Conservation (phyloP, 2,797 vertebrate genomes). For the Varecia variegata region DNA sequence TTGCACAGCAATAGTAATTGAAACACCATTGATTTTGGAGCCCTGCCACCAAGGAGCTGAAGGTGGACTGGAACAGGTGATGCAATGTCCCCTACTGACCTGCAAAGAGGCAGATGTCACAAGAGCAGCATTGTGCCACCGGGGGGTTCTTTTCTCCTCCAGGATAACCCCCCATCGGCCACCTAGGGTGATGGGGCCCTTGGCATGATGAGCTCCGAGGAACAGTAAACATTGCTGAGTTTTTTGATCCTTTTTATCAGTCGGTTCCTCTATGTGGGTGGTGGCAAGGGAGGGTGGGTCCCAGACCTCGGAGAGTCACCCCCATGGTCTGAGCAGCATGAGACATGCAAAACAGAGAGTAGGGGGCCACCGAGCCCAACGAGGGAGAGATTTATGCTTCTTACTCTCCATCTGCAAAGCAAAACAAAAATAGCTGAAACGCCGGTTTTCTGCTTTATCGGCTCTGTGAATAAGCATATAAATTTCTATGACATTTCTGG, state of each 20-base stretch:
- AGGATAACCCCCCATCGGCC: not conserved
- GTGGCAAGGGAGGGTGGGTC: not conserved
- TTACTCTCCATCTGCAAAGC: slow-evolving; percentile 86
- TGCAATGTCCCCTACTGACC: not conserved
- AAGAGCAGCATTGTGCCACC: not conserved
- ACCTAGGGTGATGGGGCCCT: not conserved
- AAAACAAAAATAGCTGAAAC: slow-evolving; percentile 89
- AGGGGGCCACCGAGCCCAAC: not conserved
- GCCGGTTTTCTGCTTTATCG: slow-evolving; percentile 87
- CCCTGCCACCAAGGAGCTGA: not conserved
- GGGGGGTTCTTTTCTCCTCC: not conserved
- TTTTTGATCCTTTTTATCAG: not conserved
- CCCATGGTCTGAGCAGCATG: slow-evolving; percentile 10
- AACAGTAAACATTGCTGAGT: not conserved
- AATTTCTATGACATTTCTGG: slow-evolving; percentile 87
- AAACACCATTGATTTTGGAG: not conserved
- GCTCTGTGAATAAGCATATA: slow-evolving; percentile 88
- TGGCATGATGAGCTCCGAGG: not conserved
- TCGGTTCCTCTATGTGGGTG: not conserved
- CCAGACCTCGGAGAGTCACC: not conserved
- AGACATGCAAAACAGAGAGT: slow-evolving; percentile 52
- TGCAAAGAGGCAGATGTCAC: not conserved
- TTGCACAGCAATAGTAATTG: not conserved
- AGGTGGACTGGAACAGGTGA: not conserved
- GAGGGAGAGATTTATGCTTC: slow-evolving; percentile 83